phyloP scores from a whole-genome alignment of 2,888 invertebrate genomes.

The Melieria omissa region DNA sequence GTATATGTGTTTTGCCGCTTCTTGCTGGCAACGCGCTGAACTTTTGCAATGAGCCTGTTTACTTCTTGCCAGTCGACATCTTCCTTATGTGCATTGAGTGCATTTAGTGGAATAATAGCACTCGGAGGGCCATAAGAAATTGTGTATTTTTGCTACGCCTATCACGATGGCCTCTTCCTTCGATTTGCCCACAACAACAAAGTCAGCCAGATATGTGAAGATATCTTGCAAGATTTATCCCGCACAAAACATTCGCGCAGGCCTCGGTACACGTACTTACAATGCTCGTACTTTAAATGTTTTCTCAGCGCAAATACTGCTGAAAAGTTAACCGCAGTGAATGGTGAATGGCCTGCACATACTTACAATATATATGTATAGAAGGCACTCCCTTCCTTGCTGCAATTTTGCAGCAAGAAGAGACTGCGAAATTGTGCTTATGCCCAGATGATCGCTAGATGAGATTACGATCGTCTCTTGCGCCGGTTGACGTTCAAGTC shows the following conservation, averaged over 20 bases:
- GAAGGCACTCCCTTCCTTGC: conserved; percentile 27
- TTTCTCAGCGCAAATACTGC: not conserved
- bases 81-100: no score
- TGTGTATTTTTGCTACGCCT: conserved; percentile 17
- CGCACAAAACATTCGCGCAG: conserved; percentile 6
- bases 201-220: conserved; percentile 26
- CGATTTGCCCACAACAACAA: not conserved
- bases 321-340: conserved; percentile 20
- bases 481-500: conserved; percentile 26
- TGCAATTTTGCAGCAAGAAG: conserved; percentile 12
- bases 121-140: conserved; percentile 20
- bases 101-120: conserved; percentile 26
- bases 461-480: conserved; percentile 37
- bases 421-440: conserved; percentile 19
- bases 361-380: conserved; percentile 19
- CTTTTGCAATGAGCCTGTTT: conserved; percentile 12
- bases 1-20: not conserved
- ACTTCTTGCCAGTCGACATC: not conserved
- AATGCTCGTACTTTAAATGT: conserved; percentile 7
- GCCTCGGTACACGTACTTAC: not conserved
- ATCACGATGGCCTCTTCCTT: conserved; percentile 31
- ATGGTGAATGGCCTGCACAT: not conserved
- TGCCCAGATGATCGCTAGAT: conserved; percentile 30
- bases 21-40: not conserved
- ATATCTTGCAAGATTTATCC: conserved; percentile 36